Evolutionary conservation across 2,113 vertebrate genomes (phyloP).

Genomic region (Lynx canadensis): DNA sequence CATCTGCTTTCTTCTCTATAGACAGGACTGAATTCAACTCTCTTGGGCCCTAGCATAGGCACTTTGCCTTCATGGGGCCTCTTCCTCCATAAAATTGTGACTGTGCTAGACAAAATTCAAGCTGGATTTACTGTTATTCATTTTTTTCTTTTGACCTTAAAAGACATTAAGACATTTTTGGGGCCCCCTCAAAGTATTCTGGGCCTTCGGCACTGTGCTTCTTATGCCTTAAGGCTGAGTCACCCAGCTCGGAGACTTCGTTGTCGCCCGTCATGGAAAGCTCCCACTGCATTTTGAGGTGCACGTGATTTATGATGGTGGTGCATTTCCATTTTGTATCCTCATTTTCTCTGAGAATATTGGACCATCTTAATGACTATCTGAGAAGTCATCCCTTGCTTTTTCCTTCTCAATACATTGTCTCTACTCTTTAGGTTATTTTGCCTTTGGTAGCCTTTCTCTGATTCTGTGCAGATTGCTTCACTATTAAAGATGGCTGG

Average conservation of each 20-base stretch:
- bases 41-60: background rate
- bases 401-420: background rate
- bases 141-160: background rate
- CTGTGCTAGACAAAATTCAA: background rate
- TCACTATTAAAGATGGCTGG: background rate
- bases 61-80: background rate
- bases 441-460: background rate
- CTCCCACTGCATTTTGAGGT: background rate
- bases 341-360: background rate
- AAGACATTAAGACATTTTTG: background rate
- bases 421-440: background rate
- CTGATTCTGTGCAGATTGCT: background rate
- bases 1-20: background rate
- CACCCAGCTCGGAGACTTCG: background rate
- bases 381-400: background rate
- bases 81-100: background rate
- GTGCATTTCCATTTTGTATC: background rate
- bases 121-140: background rate
- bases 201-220: background rate
- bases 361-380: background rate
- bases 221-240: background rate
- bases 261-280: background rate
- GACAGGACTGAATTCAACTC: background rate
- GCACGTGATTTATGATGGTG: fast-evolving
- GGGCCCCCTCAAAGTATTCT: background rate